Percentiles rank a stretch among this genome's conserved stretches.
These are phyloP conservation scores for Ramphastos sulfuratus DNA, from an alignment of 2,113 vertebrate genomes.

Conservation along the genomic window DNA sequence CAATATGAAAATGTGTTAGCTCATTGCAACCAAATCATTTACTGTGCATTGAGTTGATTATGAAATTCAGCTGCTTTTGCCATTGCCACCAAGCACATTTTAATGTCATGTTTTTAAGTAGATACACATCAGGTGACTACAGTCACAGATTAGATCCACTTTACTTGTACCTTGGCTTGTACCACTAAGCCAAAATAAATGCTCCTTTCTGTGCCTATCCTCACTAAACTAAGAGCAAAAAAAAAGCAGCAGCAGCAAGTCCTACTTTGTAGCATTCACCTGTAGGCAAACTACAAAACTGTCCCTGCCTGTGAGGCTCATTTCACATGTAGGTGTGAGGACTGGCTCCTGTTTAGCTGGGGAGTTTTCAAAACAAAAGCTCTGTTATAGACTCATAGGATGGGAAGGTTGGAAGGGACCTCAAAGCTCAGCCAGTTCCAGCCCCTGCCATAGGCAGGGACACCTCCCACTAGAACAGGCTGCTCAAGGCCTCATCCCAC, in stretches of 20 bases:
- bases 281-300: neutral
- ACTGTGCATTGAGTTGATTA: conserved; percentile 37
- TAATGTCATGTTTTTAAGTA: conserved; percentile 50
- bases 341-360: no score
- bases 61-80: conserved; percentile 45
- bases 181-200: neutral
- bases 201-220: neutral
- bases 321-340: neutral
- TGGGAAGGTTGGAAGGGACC: no score
- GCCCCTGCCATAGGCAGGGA: no score
- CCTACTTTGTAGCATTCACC: neutral
- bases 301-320: neutral
- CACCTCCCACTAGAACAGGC: no score
- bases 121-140: conserved; percentile 10
- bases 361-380: no score
- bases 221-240: neutral
- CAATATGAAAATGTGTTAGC: conserved; percentile 74
- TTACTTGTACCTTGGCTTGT: neutral
- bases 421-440: no score
- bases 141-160: neutral
- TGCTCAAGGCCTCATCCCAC: no score
- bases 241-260: neutral
- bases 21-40: conserved; percentile 67
- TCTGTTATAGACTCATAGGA: no score
- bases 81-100: conserved; percentile 64